Percentiles rank a stretch among this genome's conserved stretches.
Conservation (phyloP, 2,888 invertebrate genomes). For the Chymomyza procnemis region DNA sequence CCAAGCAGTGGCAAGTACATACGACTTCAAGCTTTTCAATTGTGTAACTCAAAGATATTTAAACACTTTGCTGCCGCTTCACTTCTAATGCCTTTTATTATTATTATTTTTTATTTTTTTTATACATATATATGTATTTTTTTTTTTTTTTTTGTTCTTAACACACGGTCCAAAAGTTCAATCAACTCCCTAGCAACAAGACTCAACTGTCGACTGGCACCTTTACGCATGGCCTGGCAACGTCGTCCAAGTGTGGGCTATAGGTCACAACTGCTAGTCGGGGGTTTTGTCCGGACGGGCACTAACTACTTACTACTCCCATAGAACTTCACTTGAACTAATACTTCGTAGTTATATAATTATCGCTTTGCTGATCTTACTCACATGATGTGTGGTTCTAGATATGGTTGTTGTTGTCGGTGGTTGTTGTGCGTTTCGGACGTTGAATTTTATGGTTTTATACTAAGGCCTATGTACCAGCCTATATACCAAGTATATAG, state of each 20-base stretch:
- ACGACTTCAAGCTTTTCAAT: slow-evolving; percentile 51
- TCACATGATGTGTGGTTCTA: slow-evolving; percentile 30
- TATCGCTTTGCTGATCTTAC: slow-evolving; percentile 68
- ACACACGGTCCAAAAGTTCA: slow-evolving; percentile 45
- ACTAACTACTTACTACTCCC: slow-evolving; percentile 29
- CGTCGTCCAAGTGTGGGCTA: slow-evolving; percentile 14
- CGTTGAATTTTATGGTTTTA: slow-evolving; percentile 51
- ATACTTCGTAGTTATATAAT: slow-evolving; percentile 61
- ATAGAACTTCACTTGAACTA: slow-evolving; percentile 46
- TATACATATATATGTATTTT: no score
- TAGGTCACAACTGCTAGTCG: slow-evolving; percentile 4
- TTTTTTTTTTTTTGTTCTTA: slow-evolving; percentile 5
- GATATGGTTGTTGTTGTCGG: slow-evolving; percentile 11
- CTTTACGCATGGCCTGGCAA: slow-evolving; percentile 72
- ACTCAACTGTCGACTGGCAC: slow-evolving; percentile 61
- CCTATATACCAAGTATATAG: background rate
- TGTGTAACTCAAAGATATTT: slow-evolving; percentile 45
- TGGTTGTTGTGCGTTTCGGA: slow-evolving; percentile 44
- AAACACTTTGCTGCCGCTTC: background rate
- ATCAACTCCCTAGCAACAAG: slow-evolving; percentile 35
- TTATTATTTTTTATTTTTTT: background rate
- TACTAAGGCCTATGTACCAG: background rate
- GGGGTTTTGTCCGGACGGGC: slow-evolving; percentile 48
- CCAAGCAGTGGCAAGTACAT: background rate
- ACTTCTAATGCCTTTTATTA: slow-evolving; percentile 13